phyloP scores from a whole-genome alignment of 2,797 vertebrate genomes.

The Cercopithecus neglectus region DNA sequence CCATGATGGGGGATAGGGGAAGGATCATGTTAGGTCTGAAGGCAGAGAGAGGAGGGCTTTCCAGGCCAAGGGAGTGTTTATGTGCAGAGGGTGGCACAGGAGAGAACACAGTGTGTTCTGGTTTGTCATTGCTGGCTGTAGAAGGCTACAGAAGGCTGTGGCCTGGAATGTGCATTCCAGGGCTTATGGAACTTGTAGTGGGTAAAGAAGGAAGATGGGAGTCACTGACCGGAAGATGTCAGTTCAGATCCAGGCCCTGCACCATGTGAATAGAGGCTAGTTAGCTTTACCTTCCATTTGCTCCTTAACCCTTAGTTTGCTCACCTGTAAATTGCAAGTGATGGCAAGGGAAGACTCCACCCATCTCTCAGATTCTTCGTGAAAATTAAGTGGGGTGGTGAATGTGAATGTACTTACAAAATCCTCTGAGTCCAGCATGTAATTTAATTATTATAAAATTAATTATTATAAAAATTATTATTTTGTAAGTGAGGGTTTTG shows the following conservation, averaged over 20 bases:
- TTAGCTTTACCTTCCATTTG: not conserved
- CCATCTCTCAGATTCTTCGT: not conserved
- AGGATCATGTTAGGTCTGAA: not conserved
- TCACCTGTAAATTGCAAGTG: not conserved
- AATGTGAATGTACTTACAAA: not conserved
- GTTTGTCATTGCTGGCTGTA: not conserved
- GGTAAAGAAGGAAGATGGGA: not conserved
- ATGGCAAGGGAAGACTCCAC: not conserved
- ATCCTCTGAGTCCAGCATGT: not conserved
- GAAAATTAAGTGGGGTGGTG: not conserved
- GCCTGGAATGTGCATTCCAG: not conserved
- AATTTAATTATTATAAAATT: not conserved
- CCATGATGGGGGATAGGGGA: not conserved
- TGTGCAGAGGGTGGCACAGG: not conserved
- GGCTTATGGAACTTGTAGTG: not conserved
- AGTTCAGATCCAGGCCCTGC: not conserved
- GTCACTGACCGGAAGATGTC: not conserved
- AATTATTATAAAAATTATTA: not conserved
- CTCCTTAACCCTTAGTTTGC: not conserved
- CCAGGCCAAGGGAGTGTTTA: not conserved
- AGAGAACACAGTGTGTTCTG: not conserved
- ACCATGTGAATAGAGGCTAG: not conserved
- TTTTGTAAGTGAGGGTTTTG: not conserved
- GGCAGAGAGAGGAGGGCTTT: not conserved
- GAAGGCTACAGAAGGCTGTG: not conserved